These are phyloP conservation scores for Myathropa florea DNA, from an alignment of 2,888 invertebrate genomes.

Conservation along the genomic window DNA sequence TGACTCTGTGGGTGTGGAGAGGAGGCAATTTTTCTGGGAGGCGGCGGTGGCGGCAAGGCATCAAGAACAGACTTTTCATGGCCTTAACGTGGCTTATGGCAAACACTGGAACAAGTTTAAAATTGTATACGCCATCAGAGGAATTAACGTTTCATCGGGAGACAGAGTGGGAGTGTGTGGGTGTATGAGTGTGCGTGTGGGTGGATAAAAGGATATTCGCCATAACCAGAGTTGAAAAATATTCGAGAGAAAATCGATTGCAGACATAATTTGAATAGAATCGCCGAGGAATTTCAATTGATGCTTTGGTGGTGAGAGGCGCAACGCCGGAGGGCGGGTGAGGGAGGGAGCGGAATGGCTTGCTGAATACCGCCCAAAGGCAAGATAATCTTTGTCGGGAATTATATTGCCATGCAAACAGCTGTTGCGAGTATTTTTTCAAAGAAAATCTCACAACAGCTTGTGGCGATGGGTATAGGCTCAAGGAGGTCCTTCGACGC, in stretches of 20 bases:
- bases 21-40: neutral
- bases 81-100: constrained; percentile 28
- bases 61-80: constrained; percentile 51
- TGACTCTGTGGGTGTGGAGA: too few species aligned
- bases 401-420: neutral
- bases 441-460: too few species aligned
- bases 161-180: neutral
- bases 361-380: neutral
- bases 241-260: constrained; percentile 24
- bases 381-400: neutral
- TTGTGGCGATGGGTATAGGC: too few species aligned
- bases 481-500: too few species aligned
- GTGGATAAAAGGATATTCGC: constrained; percentile 10
- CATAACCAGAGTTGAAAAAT: neutral
- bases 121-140: constrained; percentile 31
- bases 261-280: constrained; percentile 15
- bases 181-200: neutral
- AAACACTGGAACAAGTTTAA: constrained; percentile 21
- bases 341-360: neutral
- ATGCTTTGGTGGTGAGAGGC: neutral
- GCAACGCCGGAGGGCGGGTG: neutral
- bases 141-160: constrained; percentile 29
- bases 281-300: constrained; percentile 5
- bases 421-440: neutral
- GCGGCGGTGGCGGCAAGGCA: constrained; percentile 3